Conservation (phyloP, 2,797 vertebrate species). For the Gallinago stenura region DNA sequence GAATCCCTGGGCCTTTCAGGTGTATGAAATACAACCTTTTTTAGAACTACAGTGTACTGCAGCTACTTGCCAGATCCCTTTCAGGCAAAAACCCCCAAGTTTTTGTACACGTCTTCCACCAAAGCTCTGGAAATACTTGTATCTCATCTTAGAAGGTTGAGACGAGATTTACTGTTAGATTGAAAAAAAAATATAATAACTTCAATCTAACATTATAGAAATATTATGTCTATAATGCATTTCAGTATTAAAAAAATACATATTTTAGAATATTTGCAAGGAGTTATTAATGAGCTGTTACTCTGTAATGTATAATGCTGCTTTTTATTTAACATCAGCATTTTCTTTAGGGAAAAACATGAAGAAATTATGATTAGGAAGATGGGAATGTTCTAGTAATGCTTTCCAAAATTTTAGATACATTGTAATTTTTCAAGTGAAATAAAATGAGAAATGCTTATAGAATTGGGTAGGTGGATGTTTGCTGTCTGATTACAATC, state of each 20-base stretch:
- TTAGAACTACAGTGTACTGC: not conserved
- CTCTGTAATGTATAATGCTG: not conserved
- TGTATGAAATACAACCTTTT: not conserved
- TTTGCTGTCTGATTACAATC: not conserved
- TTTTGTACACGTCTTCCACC: not conserved
- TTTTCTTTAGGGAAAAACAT: not conserved
- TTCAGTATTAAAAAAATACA: not conserved
- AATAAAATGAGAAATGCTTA: not conserved
- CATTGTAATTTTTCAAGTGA: not conserved
- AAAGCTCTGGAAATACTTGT: not conserved
- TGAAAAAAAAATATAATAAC: not conserved
- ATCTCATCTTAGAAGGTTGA: not conserved
- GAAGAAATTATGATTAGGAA: not conserved
- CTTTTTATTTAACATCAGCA: not conserved
- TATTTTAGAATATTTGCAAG: not conserved
- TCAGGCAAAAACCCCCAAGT: not conserved
- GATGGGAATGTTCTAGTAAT: not conserved
- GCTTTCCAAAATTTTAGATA: not conserved
- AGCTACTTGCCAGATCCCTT: not conserved
- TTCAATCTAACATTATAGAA: not conserved
- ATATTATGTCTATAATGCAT: not conserved
- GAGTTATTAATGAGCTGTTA: not conserved
- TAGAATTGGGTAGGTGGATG: not conserved
- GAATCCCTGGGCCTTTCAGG: not conserved
- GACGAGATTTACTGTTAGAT: not conserved